These are phyloP conservation scores for Megalops cyprinoides DNA, from an alignment of 2,797 vertebrate species.

Conservation along the genomic window DNA sequence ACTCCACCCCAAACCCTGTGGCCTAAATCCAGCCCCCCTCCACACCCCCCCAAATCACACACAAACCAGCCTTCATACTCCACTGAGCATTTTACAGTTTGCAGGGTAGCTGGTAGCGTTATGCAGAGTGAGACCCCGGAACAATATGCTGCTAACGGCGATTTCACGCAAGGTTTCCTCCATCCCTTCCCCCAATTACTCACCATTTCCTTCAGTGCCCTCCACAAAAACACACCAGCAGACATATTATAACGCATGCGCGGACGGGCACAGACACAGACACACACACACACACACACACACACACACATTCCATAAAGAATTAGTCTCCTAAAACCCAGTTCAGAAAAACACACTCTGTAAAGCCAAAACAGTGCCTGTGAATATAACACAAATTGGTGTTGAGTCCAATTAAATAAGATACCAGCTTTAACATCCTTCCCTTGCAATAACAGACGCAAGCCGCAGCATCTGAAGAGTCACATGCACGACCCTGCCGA, in stretches of 20 bases:
- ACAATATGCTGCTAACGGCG: constrained; percentile 67
- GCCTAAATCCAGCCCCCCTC: constrained; percentile 42
- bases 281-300: neutral
- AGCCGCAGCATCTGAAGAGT: neutral
- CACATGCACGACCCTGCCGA: constrained; percentile 10
- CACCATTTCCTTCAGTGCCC: constrained; percentile 45
- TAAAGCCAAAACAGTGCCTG: too few species aligned
- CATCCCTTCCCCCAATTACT: constrained; percentile 65
- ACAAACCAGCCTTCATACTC: constrained; percentile 40
- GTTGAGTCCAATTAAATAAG: neutral
- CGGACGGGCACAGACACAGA: neutral
- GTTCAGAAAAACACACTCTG: neutral
- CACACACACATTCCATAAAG: neutral
- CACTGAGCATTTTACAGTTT: constrained; percentile 53
- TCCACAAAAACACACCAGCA: constrained; percentile 14
- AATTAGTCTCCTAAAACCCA: neutral
- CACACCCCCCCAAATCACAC: constrained; percentile 14
- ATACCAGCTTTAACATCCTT: constrained; percentile 3
- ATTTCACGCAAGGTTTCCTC: constrained; percentile 78
- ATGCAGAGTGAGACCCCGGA: constrained; percentile 36
- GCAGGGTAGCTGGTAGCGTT: constrained; percentile 48
- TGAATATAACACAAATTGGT: too few species aligned
- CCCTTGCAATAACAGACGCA: neutral
- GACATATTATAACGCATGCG: neutral
- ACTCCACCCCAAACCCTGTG: constrained; percentile 44